Base-by-base conservation (phyloP, 2,797 vertebrate genomes). In the Discoglossus pictus region DNA sequence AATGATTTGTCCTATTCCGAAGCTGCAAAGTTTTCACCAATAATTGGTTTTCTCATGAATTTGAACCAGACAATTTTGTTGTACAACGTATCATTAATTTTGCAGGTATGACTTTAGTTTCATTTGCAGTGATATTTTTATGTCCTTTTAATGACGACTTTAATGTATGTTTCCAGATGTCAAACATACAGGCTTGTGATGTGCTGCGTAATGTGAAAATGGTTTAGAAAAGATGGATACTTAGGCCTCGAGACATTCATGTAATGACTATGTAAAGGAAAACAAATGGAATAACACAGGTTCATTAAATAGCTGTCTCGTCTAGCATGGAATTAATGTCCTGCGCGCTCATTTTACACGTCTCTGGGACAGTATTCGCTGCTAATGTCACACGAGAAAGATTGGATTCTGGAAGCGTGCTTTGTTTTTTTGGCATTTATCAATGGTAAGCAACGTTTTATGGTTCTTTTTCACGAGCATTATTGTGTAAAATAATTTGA, bases 181-280 rank as follows among this genome's bases (percentile, higher is more conserved):
- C 18, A 21, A 2, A 11, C 17, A 20, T 10, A 20, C 43, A 20
- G 43, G 7, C 43, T 6, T 17, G 40, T 9, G n/a, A 4, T 42
- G 40, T 3, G n/a, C n/a, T n/a, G n/a, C n/a, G n/a, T n/a, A n/a
- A 42, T 16, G 13, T 46, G 17, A 46, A 46, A 20, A 21, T 6
- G 10, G 43, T 46, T 46, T 21, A 46, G 43, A 6, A 46, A 46
- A 46, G 43, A 46, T 46, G 43, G 43, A 46, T 46, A 46, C 18
- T 3, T 20, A 10, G 43, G 43, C 43, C 43, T 46, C 1, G 17
- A 46, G 43, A 46, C 43, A 46, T 15, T 46, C 17, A 16, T 46
- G 17, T 46, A 46, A 20, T 21, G 18, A 46, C 15, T 46, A 46
- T 46, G 16, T 46, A 7, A 46, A 21, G 17, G 17, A 46, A 31